Evolutionary conservation across 2,888 invertebrate species (phyloP).

Genomic region (Plagiodera versicolora): DNA sequence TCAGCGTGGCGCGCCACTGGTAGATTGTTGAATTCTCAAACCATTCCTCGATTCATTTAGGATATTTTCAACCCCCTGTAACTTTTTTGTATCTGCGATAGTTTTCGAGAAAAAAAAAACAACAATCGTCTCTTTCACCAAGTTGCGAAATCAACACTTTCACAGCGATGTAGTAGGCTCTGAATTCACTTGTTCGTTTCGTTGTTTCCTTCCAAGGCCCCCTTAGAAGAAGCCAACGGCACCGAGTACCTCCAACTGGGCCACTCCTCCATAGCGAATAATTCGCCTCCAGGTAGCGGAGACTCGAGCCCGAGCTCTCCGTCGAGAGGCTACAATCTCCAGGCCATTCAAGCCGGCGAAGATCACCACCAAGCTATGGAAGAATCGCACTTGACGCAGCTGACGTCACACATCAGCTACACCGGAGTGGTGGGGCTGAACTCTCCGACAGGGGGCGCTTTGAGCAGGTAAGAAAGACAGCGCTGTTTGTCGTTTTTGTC

Average conservation of each 20-base stretch:
- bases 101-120: too few relatives aligned
- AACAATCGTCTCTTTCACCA: too few relatives aligned
- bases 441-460: slow-evolving; percentile 20
- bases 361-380: slow-evolving; percentile 42
- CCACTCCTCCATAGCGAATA: slow-evolving; percentile 41
- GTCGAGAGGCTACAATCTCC: slow-evolving; percentile 29
- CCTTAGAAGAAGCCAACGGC: slow-evolving; percentile 45
- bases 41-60: too few relatives aligned
- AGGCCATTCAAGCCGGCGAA: slow-evolving; percentile 34
- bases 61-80: too few relatives aligned
- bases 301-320: slow-evolving; percentile 49
- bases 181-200: too few relatives aligned
- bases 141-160: too few relatives aligned
- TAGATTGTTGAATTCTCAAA: too few relatives aligned
- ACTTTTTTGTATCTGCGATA: too few relatives aligned
- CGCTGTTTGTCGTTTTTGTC: neutral
- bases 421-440: slow-evolving; percentile 39
- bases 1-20: too few relatives aligned
- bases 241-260: slow-evolving; percentile 49
- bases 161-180: too few relatives aligned
- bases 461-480: slow-evolving; percentile 19
- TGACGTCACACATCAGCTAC: slow-evolving; percentile 52
- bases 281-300: slow-evolving; percentile 49
- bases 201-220: slow-evolving; percentile 36
- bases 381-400: slow-evolving; percentile 48